Conservation (phyloP, 2,888 invertebrate genomes). For the Cheilosia pagana region DNA sequence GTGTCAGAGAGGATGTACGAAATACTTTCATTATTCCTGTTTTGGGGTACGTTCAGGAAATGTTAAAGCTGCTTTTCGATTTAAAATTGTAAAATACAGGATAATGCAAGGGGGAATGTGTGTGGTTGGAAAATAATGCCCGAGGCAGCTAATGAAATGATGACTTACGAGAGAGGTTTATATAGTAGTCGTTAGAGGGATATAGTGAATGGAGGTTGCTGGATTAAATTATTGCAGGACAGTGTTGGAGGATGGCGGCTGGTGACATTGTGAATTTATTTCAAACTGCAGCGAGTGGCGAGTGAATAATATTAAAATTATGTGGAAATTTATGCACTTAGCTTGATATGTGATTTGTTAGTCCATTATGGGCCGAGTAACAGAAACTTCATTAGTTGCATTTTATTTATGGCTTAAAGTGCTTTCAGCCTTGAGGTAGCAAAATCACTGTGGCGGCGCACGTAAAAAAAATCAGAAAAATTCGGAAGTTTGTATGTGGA, state of each 20-base stretch:
- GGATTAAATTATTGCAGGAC: slow-evolving; percentile 30
- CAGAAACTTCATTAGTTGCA: no score
- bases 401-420: no score
- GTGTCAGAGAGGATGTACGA: slow-evolving; percentile 21
- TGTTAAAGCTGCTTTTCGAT: slow-evolving; percentile 12
- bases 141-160: slow-evolving; percentile 47
- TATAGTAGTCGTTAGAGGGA: slow-evolving; percentile 4
- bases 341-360: slow-evolving; percentile 11
- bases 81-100: slow-evolving; percentile 42
- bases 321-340: slow-evolving; percentile 18
- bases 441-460: no score
- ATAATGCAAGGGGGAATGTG: slow-evolving; percentile 9
- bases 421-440: no score
- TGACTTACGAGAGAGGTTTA: slow-evolving; percentile 10
- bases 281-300: slow-evolving; percentile 16
- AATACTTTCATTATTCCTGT: slow-evolving; percentile 43
- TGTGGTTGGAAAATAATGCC: not conserved
- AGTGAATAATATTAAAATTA: slow-evolving; percentile 40
- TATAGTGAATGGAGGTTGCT: not conserved
- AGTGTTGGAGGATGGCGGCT: not conserved
- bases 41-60: not conserved
- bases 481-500: no score
- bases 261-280: slow-evolving; percentile 34
- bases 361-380: no score
- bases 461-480: no score